Evolutionary conservation across 2,113 vertebrate species (phyloP), one percentile per base, ranked within the genome.

Genomic region (Apus apus): DNA sequence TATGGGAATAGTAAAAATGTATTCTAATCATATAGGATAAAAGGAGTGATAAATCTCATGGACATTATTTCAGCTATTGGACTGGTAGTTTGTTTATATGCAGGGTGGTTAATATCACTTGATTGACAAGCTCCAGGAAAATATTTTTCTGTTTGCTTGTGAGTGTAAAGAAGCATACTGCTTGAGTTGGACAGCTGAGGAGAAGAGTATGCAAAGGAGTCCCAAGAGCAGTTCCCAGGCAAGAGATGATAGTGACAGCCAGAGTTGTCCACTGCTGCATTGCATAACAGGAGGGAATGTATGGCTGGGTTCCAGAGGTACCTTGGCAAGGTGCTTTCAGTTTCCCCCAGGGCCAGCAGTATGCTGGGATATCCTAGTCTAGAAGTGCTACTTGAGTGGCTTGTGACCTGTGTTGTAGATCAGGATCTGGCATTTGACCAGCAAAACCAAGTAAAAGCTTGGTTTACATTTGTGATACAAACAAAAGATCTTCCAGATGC

Each of bases 151-250:
- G 5, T 14, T 68, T 83, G 32, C 50, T 20, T 60, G 7, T 36
- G 26, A 60, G 22, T 87, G 29, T 72, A 17, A 77, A 58, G 43
- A 26, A 58, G 18, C 2, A 1, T 1, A 0, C 36, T 2, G 0
- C 6, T 0, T 50, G 57, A 79, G 30, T 9, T 64, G 26, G 53
- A 17, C 20, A 62, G 23, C 19, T 64, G 43, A 67, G 90, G 14
- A 18, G 8, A 58, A 11, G 27, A 71, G n/a, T 48, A 57, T 84
- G 27, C 46, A 50, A 25, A 75, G 62, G 29, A 82, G 4, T 4
- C 5, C 11, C 19, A 43, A 48, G 48, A 85, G 15, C 30, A 23
- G 17, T 74, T 85, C 18, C 29, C 20, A 53, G 32, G 38, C 15
- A 53, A 72, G 34, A 62, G 21, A 2, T 73, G 25, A 25, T 17